Evolutionary conservation across 2,797 vertebrate genomes (phyloP).

Genomic region (Argyrosomus regius): DNA sequence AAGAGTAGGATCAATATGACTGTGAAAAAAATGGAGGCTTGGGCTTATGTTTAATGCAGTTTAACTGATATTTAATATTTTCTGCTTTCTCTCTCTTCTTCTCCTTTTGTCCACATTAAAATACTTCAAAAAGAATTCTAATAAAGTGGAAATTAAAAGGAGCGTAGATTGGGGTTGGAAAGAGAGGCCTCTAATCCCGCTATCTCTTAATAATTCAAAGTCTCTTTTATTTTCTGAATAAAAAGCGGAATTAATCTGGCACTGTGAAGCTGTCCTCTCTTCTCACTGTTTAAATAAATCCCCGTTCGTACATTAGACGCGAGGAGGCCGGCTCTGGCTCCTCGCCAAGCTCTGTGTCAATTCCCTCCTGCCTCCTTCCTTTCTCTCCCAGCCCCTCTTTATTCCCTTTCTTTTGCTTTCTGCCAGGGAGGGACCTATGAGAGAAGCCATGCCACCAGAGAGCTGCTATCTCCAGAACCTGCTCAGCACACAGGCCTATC

Average conservation of each 20-base stretch:
- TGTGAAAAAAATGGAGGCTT: constrained; percentile 75
- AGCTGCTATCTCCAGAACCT: constrained; percentile 88
- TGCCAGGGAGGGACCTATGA: constrained; percentile 86
- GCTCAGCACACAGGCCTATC: constrained; percentile 85
- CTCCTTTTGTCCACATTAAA: constrained; percentile 98
- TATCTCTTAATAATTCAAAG: constrained; percentile 99
- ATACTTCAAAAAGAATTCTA: constrained; percentile 99
- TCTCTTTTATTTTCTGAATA: constrained; percentile 99
- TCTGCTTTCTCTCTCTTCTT: constrained; percentile 96
- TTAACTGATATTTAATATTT: constrained; percentile 99
- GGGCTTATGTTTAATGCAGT: constrained; percentile 97
- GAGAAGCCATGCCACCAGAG: constrained; percentile 84
- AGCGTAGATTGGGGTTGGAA: constrained; percentile 94
- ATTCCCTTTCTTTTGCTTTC: constrained; percentile 81
- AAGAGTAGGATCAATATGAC: constrained; percentile 86
- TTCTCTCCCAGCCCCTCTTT: constrained; percentile 83
- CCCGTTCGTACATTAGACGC: constrained; percentile 91
- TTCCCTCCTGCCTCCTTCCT: constrained; percentile 86
- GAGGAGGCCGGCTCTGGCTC: constrained; percentile 89
- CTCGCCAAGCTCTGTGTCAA: constrained; percentile 88
- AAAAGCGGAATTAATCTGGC: constrained; percentile 99
- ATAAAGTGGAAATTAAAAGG: constrained; percentile 99
- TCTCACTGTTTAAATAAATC: constrained; percentile 97
- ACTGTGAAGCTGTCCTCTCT: constrained; percentile 97
- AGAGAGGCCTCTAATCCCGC: constrained; percentile 99